A percentile compares a stretch with the other conserved stretches of the same genome.
Conservation (phyloP, 1,140 invertebrate species). For the Drosophila micromelanica region DNA sequence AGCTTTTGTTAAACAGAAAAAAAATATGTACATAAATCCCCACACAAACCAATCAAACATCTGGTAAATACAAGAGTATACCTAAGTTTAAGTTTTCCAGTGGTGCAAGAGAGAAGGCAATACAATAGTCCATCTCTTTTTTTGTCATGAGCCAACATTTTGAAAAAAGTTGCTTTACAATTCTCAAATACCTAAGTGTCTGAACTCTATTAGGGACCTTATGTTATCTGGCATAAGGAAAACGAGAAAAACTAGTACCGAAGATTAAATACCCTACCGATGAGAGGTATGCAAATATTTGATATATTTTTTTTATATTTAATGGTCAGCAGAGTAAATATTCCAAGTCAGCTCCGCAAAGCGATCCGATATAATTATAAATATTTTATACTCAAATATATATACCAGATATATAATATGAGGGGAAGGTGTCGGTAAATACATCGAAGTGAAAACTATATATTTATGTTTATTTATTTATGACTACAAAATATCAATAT, state of each 20-base stretch:
- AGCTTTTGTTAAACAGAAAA: conserved; percentile 29
- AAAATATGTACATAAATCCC: conserved; percentile 1
- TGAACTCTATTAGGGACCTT: too few relatives aligned
- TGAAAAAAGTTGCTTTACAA: not conserved
- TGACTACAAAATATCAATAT: conserved; percentile 78
- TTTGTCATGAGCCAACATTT: not conserved
- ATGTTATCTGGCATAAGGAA: too few relatives aligned
- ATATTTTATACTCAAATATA: too few relatives aligned
- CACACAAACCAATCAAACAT: too few relatives aligned
- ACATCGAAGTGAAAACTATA: conserved; percentile 41
- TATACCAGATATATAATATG: not conserved
- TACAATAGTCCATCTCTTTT: not conserved
- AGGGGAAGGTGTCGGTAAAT: not conserved
- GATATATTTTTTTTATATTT: too few relatives aligned
- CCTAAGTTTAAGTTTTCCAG: not conserved
- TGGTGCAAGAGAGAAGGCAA: not conserved
- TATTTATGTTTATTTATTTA: conserved; percentile 74
- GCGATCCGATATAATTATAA: too few relatives aligned
- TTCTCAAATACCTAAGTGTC: not conserved
- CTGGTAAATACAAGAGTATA: too few relatives aligned
- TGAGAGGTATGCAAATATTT: too few relatives aligned
- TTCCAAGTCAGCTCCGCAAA: too few relatives aligned
- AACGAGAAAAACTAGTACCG: too few relatives aligned
- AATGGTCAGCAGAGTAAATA: too few relatives aligned
- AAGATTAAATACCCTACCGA: too few relatives aligned